A percentile compares a stretch with the other conserved stretches of the same genome.
phyloP scores from a whole-genome alignment of 2,113 vertebrate species.

The Leucoraja erinaceus region DNA sequence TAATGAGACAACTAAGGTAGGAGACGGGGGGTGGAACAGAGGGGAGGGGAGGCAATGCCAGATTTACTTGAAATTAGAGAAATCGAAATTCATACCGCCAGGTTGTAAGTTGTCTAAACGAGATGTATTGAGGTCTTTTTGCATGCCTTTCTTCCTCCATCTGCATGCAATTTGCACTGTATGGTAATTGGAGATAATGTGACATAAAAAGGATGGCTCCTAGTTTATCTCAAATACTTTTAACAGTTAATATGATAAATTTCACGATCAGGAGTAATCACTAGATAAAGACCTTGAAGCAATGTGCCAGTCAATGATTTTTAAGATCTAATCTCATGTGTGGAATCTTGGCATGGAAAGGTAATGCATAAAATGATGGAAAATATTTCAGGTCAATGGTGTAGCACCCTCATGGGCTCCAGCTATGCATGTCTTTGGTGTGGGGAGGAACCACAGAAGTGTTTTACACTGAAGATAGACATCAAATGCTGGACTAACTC shows the following conservation, averaged over 20 bases:
- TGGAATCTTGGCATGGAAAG: neutral
- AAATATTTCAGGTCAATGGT: neutral
- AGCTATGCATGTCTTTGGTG: no score
- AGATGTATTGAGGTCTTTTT: neutral
- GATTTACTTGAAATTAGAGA: no score
- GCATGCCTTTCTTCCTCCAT: neutral
- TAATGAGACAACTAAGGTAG: no score
- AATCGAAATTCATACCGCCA: no score
- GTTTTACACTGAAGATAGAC: no score
- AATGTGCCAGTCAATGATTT: neutral
- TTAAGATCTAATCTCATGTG: neutral
- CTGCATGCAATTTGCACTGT: neutral
- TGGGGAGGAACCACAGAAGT: no score
- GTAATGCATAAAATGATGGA: neutral
- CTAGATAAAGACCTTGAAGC: neutral
- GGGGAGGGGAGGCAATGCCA: no score
- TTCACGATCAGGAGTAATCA: neutral
- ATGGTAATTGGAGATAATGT: neutral
- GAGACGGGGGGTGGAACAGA: no score
- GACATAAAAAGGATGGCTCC: neutral
- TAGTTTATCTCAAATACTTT: neutral
- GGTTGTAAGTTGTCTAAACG: no score
- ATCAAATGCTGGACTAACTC: no score
- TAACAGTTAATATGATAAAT: neutral
- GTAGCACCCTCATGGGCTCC: no score